Conservation (phyloP, 1,140 invertebrate genomes). For the Vollenhovia emeryi region DNA sequence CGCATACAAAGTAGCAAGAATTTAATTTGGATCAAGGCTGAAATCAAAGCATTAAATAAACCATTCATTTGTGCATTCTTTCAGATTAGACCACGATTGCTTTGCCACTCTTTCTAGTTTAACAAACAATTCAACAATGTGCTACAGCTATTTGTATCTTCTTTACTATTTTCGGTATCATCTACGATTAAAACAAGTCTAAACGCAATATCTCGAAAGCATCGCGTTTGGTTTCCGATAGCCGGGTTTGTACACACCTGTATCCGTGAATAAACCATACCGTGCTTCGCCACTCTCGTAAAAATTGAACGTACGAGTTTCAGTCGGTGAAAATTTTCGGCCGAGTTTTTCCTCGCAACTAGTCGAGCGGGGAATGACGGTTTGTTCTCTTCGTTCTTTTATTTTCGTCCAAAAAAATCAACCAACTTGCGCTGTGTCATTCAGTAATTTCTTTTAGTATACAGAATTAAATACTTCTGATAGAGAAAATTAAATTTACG, state of each 20-base stretch:
- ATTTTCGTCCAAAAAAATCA: constrained; percentile 26
- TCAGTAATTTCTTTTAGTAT: constrained; percentile 29
- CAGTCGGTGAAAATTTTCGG: constrained; percentile 37
- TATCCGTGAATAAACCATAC: constrained; percentile 50
- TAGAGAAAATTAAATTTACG: background rate
- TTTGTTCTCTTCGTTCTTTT: constrained; percentile 1
- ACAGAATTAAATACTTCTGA: background rate
- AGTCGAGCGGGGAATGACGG: constrained; percentile 17
- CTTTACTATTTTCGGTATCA: background rate
- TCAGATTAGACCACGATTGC: background rate
- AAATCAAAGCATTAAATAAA: background rate
- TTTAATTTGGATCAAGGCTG: constrained; percentile 42
- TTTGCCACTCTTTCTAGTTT: constrained; percentile 1
- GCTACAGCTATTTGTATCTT: background rate
- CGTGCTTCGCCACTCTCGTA: constrained; percentile 30
- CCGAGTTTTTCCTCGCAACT: constrained; percentile 25
- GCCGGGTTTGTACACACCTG: background rate
- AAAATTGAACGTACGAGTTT: constrained; percentile 54
- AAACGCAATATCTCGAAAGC: constrained; percentile 48
- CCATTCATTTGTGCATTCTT: background rate
- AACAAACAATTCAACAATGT: constrained; percentile 28
- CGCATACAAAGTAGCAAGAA: background rate
- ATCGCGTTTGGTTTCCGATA: constrained; percentile 29
- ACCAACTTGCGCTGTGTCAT: background rate
- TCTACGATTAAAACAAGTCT: constrained; percentile 62